Conservation (phyloP, 2,113 vertebrate species). For the Trochalopteron elliotii region DNA sequence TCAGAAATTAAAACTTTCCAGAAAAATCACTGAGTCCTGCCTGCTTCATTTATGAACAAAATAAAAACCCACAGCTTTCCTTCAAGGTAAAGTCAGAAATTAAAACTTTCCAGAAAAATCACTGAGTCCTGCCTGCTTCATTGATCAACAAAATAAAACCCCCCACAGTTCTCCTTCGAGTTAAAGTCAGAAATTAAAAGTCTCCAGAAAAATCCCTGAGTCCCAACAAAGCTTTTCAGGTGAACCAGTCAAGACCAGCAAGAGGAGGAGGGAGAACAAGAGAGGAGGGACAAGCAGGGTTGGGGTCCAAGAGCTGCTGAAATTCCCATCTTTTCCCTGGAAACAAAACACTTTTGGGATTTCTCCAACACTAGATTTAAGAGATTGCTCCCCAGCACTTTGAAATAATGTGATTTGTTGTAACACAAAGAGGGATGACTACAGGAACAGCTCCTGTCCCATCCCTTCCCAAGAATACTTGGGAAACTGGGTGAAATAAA, state of each 20-base stretch:
- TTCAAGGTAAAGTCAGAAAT: not conserved
- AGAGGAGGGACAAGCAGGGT: not conserved
- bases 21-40: no score
- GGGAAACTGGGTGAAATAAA: not conserved
- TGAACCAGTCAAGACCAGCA: not conserved
- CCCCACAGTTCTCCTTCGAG: not conserved
- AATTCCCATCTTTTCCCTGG: not conserved
- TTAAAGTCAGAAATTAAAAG: not conserved
- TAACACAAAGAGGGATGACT: not conserved
- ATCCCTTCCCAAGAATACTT: not conserved
- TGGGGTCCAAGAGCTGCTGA: not conserved
- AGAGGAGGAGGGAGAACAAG: not conserved
- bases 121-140: not conserved
- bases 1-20: no score
- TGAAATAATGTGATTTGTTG: rapidly evolving
- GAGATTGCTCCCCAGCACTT: not conserved
- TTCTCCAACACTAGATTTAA: rapidly evolving
- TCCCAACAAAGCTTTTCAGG: not conserved
- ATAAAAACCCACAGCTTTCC: not conserved
- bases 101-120: not conserved
- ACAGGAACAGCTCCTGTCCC: not conserved
- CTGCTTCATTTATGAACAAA: not conserved
- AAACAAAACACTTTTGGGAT: not conserved
- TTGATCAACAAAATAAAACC: not conserved
- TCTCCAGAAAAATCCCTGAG: not conserved